A percentile compares a stretch with the other conserved stretches of the same genome.
phyloP scores from a whole-genome alignment of 2,113 vertebrate genomes.

The Cephalopholis sonnerati region DNA sequence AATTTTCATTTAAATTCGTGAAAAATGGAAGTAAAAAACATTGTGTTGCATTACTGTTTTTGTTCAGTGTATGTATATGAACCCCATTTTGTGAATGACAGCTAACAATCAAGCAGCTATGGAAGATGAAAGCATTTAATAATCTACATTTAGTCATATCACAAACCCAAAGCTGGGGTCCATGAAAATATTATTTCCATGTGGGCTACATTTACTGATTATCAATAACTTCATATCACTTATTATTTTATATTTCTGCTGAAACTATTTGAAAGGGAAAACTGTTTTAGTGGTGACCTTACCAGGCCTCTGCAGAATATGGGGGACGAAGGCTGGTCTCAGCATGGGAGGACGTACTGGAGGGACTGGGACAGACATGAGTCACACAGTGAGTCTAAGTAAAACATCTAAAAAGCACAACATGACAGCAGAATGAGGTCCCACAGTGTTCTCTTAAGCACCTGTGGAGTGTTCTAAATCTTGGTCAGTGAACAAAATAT shows the following conservation, averaged over 20 bases:
- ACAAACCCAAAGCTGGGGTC: not conserved
- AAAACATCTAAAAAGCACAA: not conserved
- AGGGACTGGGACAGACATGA: conserved; percentile 76
- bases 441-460: no score
- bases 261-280: not conserved
- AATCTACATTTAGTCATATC: no score
- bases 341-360: conserved; percentile 90
- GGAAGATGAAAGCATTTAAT: not conserved
- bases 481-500: no score
- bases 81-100: not conserved
- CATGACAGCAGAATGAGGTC: not conserved
- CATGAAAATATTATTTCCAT: not conserved
- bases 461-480: no score
- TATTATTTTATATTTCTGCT: not conserved
- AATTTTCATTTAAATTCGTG: no score
- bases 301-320: conserved; percentile 92
- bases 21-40: no score
- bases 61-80: not conserved
- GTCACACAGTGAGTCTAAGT: not conserved
- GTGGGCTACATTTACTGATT: not conserved
- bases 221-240: not conserved
- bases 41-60: no score
- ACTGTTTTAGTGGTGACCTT: conserved; percentile 13
- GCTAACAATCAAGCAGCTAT: not conserved
- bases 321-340: conserved; percentile 92